Conservation (phyloP, 2,888 invertebrate genomes). For the Zygaena filipendulae region DNA sequence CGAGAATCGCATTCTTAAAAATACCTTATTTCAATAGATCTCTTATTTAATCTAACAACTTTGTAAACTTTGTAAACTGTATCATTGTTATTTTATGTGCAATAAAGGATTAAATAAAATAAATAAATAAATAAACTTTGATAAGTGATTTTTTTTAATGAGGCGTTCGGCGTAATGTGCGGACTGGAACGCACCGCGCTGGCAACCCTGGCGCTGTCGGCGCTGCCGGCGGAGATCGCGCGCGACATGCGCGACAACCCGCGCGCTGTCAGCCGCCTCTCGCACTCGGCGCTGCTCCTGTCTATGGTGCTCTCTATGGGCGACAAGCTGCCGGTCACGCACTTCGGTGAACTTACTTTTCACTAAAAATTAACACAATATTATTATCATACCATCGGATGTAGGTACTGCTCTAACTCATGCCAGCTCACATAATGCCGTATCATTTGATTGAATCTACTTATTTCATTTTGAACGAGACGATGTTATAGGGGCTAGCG, state of each 20-base stretch:
- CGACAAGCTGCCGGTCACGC: conserved; percentile 88
- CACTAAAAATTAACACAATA: too few species aligned
- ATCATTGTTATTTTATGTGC: too few species aligned
- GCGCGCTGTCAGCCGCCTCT: conserved; percentile 80
- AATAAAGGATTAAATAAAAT: too few species aligned
- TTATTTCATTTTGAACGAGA: too few species aligned
- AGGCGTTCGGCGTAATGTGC: conserved; percentile 91
- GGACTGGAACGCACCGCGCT: conserved; percentile 84
- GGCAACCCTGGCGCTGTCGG: conserved; percentile 85
- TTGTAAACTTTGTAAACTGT: not conserved
- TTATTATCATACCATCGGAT: not conserved
- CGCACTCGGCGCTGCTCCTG: conserved; percentile 84
- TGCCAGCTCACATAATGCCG: too few species aligned
- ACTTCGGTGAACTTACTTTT: conserved; percentile 78
- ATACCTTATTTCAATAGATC: too few species aligned
- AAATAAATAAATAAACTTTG: too few species aligned
- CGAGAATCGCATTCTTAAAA: too few species aligned
- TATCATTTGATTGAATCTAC: too few species aligned
- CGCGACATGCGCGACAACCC: conserved; percentile 85
- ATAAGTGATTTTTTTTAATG: too few species aligned
- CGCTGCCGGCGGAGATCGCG: conserved; percentile 91
- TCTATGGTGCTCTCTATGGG: conserved; percentile 93
- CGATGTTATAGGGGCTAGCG: too few species aligned
- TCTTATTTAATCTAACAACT: not conserved
- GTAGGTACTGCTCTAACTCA: too few species aligned